phyloP scores from a whole-genome alignment of 2,113 vertebrate genomes.

The Daubentonia madagascariensis region DNA sequence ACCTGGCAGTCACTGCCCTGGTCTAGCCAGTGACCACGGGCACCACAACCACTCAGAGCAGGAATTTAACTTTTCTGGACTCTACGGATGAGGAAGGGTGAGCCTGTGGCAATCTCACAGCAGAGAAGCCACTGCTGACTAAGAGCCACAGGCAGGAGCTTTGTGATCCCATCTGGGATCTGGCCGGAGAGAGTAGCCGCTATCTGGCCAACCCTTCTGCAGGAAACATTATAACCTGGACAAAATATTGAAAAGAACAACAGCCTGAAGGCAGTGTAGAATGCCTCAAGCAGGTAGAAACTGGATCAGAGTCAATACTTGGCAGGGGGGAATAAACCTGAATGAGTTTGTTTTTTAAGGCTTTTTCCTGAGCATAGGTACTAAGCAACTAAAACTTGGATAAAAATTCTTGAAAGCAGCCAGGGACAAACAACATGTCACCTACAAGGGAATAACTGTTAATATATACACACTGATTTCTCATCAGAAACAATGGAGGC shows the following conservation, averaged over 20 bases:
- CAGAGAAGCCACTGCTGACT: neutral
- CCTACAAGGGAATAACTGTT: neutral
- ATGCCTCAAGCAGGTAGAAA: neutral
- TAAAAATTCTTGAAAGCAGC: neutral
- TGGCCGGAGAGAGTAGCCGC: neutral
- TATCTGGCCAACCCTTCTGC: no score
- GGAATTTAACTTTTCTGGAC: neutral
- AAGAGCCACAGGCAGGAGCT: no score
- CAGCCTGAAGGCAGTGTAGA: neutral
- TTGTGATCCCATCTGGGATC: neutral
- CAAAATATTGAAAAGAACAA: neutral
- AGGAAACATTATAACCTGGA: no score
- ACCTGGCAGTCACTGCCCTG: neutral
- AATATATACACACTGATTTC: no score
- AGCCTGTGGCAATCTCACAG: neutral
- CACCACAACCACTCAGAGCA: neutral
- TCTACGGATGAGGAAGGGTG: neutral
- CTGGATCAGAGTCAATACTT: neutral
- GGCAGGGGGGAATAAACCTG: neutral
- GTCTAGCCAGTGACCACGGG: neutral
- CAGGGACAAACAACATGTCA: neutral
- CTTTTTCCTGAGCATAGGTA: neutral
- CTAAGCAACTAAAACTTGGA: neutral
- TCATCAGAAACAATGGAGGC: neutral
- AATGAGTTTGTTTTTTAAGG: neutral